Evolutionary conservation across 2,888 invertebrate genomes (phyloP), one percentile per base, ranked within the genome.

Genomic region (Drosophila quinaria): DNA sequence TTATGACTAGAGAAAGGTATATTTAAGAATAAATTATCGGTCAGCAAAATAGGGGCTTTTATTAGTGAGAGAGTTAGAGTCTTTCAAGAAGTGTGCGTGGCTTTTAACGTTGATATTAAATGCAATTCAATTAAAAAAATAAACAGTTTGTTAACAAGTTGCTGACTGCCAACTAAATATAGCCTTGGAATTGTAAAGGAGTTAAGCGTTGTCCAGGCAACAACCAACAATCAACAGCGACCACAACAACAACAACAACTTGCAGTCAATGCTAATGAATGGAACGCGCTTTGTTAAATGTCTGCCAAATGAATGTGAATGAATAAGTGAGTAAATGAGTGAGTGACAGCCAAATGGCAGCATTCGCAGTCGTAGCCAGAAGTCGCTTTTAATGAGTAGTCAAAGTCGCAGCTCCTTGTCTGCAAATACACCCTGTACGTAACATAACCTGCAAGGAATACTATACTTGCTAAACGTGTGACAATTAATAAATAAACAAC

Each of bases 301-400:
- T 86, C 89, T 77, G 73, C 66, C 69, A 74, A 69, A 50, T 65
- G 70, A 76, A 63, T 69, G 80, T 65, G 70, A 76, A 63, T 69
- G 80, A 74, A 52, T 80, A 74, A 71, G 64, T 77, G 78, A 64
- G 52, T 82, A 68, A 83, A 74, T 78, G 80, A 89, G 69, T 89
- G 84, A 89, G 69, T 87, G 84, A 83, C 89, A 89, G 81, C 66
- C 84, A 69, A 87, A 89, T 87, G 84, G 84, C 89, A 79, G 73
- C 73, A 68, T 33, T 47, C 35, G 42, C 33, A 75, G 19, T 33
- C 22, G 19, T 11, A 31, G 25, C 22, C 61, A 50, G 61, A 50
- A 82, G 60, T 66, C 56, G 54, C 66, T 56, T 81, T 84, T 80
- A 87, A 81, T 82, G 85, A 87, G 81, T 74, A 74, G 33, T 62